Conservation (phyloP, 2,113 vertebrate genomes). For the Myocastor coypus region DNA sequence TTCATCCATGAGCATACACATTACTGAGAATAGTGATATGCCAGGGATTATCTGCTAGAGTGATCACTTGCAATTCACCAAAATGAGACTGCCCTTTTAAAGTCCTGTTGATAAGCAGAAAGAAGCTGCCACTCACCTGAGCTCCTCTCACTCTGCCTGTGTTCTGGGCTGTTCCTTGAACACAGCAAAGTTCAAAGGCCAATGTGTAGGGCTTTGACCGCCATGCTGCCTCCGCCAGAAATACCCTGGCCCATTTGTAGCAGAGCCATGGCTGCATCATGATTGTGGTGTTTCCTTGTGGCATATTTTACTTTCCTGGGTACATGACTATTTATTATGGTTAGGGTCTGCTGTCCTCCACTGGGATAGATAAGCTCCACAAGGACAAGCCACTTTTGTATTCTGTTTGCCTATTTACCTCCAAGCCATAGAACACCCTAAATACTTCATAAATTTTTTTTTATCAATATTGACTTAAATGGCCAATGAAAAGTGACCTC, state of each 20-base stretch:
- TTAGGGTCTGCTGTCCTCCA: neutral
- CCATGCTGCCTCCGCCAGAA: neutral
- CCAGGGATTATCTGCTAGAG: neutral
- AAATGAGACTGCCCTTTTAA: neutral
- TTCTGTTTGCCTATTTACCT: neutral
- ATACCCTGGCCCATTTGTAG: neutral
- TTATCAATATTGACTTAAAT: neutral
- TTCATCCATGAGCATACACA: neutral
- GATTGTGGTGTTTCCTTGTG: neutral
- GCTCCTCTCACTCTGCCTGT: neutral
- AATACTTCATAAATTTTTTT: neutral
- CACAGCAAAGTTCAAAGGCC: neutral
- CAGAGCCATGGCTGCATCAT: too few species aligned
- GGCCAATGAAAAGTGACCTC: neutral
- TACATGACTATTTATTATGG: neutral
- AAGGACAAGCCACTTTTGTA: neutral
- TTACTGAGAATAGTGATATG: neutral
- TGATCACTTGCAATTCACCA: neutral
- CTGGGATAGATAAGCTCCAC: neutral
- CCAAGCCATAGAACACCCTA: neutral
- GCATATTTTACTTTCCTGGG: neutral
- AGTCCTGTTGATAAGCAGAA: neutral
- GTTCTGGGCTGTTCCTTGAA: neutral
- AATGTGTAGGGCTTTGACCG: neutral
- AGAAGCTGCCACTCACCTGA: neutral